Evolutionary conservation across 2,113 vertebrate genomes (phyloP).

Genomic region (Ochotona curzoniae): DNA sequence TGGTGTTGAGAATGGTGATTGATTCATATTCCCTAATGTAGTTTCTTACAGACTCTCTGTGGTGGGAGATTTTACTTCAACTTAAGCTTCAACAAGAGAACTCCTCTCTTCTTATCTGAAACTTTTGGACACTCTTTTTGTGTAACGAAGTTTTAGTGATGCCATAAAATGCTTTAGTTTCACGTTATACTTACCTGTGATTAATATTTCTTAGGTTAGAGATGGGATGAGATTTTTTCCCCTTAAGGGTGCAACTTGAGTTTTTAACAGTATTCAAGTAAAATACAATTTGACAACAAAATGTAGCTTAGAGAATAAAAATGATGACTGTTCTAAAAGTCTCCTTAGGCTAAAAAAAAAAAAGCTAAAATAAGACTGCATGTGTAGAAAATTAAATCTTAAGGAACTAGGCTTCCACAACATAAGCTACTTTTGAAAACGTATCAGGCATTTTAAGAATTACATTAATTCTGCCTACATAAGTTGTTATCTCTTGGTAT

Average conservation of each 20-base stretch:
- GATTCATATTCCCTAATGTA: background rate
- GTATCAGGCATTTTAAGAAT: background rate
- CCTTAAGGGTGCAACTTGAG: slow-evolving; percentile 41
- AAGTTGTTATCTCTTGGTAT: slow-evolving; percentile 54
- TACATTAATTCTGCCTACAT: slow-evolving; percentile 57
- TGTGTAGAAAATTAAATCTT: slow-evolving; percentile 62
- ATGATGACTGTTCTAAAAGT: slow-evolving; percentile 62
- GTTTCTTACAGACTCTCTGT: background rate
- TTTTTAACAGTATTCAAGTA: slow-evolving; percentile 50
- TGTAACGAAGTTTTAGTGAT: slow-evolving; percentile 48
- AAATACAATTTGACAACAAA: slow-evolving; percentile 65
- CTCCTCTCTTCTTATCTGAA: slow-evolving; percentile 48
- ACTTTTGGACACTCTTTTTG: slow-evolving; percentile 50
- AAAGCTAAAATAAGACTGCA: slow-evolving; percentile 63
- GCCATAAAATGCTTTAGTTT: slow-evolving; percentile 47
- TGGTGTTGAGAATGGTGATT: background rate
- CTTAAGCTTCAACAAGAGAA: background rate
- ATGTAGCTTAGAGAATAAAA: slow-evolving; percentile 59
- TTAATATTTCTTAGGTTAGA: slow-evolving; percentile 62
- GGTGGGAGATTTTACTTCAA: slow-evolving; percentile 30
- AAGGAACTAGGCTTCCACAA: slow-evolving; percentile 46
- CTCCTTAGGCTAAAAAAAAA: slow-evolving; percentile 60
- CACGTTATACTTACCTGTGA: slow-evolving; percentile 63
- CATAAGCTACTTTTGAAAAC: slow-evolving; percentile 51
- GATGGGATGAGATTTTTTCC: slow-evolving; percentile 60